Percentiles rank a stretch among this genome's conserved stretches.
Conservation (phyloP, 1,140 invertebrate species). For the Drusus annulatus region DNA sequence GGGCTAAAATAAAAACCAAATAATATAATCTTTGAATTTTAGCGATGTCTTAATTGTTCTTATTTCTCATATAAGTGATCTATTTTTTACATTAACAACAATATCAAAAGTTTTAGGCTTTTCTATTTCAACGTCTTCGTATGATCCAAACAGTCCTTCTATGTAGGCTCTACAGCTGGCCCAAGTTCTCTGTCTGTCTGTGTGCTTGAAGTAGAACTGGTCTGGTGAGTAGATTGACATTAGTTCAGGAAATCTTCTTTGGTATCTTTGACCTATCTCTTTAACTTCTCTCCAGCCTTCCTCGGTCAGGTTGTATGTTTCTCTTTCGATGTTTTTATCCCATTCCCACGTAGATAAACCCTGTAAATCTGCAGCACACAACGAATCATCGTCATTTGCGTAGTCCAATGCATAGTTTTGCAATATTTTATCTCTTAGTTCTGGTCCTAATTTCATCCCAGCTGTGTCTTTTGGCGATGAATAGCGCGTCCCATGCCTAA, state of each 20-base stretch:
- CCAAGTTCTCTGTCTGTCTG: conserved; percentile 76
- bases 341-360: conserved; percentile 42
- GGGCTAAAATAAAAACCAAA: too few relatives aligned
- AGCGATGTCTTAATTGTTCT: too few relatives aligned
- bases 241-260: conserved; percentile 30
- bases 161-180: conserved; percentile 78
- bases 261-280: conserved; percentile 40
- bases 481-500: conserved; percentile 72
- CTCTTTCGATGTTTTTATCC: conserved; percentile 26
- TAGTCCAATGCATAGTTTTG: conserved; percentile 35
- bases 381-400: neutral
- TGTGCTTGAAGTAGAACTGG: conserved; percentile 75
- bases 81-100: conserved; percentile 53
- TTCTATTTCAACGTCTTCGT: conserved; percentile 62
- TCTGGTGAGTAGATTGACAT: conserved; percentile 33
- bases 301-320: conserved; percentile 18
- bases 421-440: conserved; percentile 61
- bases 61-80: too few relatives aligned
- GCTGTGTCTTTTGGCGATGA: conserved; percentile 65
- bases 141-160: conserved; percentile 76
- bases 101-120: conserved; percentile 69
- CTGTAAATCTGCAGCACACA: conserved; percentile 40
- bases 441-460: conserved; percentile 64
- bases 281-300: conserved; percentile 46
- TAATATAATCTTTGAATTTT: too few relatives aligned